These are phyloP conservation scores for Entelurus aequoreus DNA, from an alignment of 2,113 vertebrate species.

Conservation along the genomic window DNA sequence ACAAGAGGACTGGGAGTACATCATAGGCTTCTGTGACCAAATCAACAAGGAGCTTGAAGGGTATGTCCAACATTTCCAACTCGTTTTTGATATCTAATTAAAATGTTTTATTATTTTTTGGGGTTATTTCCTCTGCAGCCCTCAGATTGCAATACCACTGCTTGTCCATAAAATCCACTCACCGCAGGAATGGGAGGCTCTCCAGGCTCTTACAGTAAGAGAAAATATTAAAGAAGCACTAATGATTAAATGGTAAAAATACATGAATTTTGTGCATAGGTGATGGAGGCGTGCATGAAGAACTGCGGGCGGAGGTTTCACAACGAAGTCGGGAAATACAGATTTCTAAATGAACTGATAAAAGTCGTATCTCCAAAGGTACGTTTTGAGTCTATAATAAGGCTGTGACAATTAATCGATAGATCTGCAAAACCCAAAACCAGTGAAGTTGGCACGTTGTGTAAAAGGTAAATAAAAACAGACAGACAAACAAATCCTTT, in stretches of 20 bases:
- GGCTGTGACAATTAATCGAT: too few species aligned
- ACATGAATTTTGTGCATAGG: slow-evolving; percentile 64
- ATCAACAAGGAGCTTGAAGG: slow-evolving; percentile 97
- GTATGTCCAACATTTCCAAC: slow-evolving; percentile 55
- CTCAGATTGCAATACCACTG: slow-evolving; percentile 90
- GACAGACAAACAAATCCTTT: too few species aligned
- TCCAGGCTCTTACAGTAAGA: slow-evolving; percentile 92
- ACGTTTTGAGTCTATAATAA: slow-evolving; percentile 35
- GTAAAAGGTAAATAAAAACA: too few species aligned
- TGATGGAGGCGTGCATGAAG: slow-evolving; percentile 97
- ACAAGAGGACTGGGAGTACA: slow-evolving; percentile 98
- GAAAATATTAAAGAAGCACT: slow-evolving; percentile 42
- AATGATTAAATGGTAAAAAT: background rate
- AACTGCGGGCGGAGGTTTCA: slow-evolving; percentile 94
- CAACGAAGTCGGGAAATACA: slow-evolving; percentile 92
- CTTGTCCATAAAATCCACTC: slow-evolving; percentile 95
- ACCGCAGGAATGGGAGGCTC: slow-evolving; percentile 95
- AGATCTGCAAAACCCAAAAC: too few species aligned
- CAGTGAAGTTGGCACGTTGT: too few species aligned
- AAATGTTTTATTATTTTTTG: slow-evolving; percentile 5
- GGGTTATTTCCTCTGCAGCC: slow-evolving; percentile 64
- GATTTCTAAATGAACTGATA: slow-evolving; percentile 94
- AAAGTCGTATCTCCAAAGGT: slow-evolving; percentile 98
- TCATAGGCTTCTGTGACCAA: slow-evolving; percentile 98
- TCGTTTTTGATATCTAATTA: background rate